phyloP scores from a whole-genome alignment of 2,888 invertebrate genomes.

The Drosophila rellima region DNA sequence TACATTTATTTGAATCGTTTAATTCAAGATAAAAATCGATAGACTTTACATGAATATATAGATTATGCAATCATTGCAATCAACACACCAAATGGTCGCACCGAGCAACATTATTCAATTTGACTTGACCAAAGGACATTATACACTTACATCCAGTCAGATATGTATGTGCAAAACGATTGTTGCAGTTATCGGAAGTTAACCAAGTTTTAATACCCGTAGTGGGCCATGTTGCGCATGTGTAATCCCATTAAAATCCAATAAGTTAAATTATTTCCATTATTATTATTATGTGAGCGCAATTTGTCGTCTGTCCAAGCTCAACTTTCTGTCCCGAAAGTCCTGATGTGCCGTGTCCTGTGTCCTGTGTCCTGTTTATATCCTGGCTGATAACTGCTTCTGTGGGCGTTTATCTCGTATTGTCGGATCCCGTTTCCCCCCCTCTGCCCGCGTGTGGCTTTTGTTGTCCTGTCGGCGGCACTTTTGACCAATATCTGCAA shows the following conservation, averaged over 20 bases:
- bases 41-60: slow-evolving; percentile 3
- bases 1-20: slow-evolving; percentile 1
- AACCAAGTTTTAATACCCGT: slow-evolving; percentile 76
- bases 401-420: slow-evolving; percentile 67
- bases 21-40: slow-evolving; percentile 5
- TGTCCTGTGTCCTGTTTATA: slow-evolving; percentile 31
- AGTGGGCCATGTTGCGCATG: slow-evolving; percentile 69
- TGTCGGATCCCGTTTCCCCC: slow-evolving; percentile 13
- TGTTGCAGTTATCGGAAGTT: slow-evolving; percentile 45
- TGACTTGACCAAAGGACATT: slow-evolving; percentile 42
- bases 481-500: slow-evolving; percentile 79
- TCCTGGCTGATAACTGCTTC: slow-evolving; percentile 57
- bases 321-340: slow-evolving; percentile 29
- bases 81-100: slow-evolving; percentile 45
- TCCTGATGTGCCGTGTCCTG: slow-evolving; percentile 27
- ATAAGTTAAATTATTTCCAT: slow-evolving; percentile 84
- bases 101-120: slow-evolving; percentile 40
- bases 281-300: slow-evolving; percentile 79
- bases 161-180: slow-evolving; percentile 2
- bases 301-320: slow-evolving; percentile 56
- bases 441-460: slow-evolving; percentile 35
- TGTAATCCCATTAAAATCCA: slow-evolving; percentile 84
- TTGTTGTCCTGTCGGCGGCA: slow-evolving; percentile 58
- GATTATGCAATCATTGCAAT: slow-evolving; percentile 43
- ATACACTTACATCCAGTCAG: slow-evolving; percentile 6